Base-by-base conservation (phyloP, 2,888 invertebrate genomes). In the Ecliptopera silaceata region DNA sequence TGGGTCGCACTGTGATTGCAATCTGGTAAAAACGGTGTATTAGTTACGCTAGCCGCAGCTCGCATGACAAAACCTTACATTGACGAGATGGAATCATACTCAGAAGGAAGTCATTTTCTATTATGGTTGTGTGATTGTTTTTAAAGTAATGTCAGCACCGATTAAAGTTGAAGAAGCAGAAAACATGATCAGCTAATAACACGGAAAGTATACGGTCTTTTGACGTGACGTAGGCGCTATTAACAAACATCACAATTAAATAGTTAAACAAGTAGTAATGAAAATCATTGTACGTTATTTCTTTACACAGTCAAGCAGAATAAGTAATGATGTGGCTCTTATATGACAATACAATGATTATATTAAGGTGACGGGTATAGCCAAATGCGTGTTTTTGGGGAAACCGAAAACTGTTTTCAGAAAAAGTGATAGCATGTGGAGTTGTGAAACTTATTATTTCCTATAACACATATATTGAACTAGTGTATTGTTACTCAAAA, bases 1-100 rank as follows among this genome's bases (percentile, higher is more conserved):
- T 17, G 69, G 43, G 32, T 66, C 77, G 61, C 88, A 89, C 58
- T 84, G 82, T 20, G 88, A 82, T 56, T 59, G 73, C 52, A 73
- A 74, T 66, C 88, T 88, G 74, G 64, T 64, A 68, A 76, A 70
- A 71, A 58, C 59, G 68, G 54, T 63, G 13, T 5, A 65, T 75
- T 72, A 74, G 64, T 71, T 69, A 60, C 71, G 70, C 66, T 54
- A 71, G 64, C 53, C 38, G 60, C 61, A n/a, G 11, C 4, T 20
- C 12, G 20, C 18, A 15, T 15, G 13, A 41, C 29, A 15, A 38
- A 39, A 44, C 18, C 44, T 47, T 38, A 45, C 36, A 10, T 32
- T 20, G 22, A 51, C 34, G 12, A 48, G 36, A 39, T 43, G 42
- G 44, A 60, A 58, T 56, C 45, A 38, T 47, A 47, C 41, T 32